phyloP scores from a whole-genome alignment of 2,797 vertebrate genomes.

The Melanotaenia pygmaea region DNA sequence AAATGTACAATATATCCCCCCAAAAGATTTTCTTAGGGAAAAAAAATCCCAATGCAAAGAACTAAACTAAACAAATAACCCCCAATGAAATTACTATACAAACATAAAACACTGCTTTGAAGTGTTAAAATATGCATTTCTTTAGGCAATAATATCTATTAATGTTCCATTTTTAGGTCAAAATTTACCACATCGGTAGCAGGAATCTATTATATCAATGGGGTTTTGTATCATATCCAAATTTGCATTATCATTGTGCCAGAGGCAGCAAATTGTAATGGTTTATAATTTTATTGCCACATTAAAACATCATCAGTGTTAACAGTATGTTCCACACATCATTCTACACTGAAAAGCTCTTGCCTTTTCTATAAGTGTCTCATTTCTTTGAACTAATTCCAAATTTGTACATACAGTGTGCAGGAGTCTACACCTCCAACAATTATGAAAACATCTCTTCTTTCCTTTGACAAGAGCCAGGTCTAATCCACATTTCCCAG shows the following conservation, averaged over 20 bases:
- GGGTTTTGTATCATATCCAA: constrained; percentile 22
- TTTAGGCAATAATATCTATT: constrained; percentile 10
- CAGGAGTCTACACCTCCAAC: neutral
- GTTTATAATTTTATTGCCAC: constrained; percentile 39
- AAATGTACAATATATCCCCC: neutral
- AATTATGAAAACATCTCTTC: constrained; percentile 42
- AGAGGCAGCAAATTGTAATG: constrained; percentile 33
- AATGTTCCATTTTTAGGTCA: constrained; percentile 1
- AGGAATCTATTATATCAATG: constrained; percentile 28
- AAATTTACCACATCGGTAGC: constrained; percentile 17
- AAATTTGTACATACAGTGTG: constrained; percentile 14
- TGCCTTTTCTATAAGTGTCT: neutral
- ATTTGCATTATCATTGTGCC: constrained; percentile 25
- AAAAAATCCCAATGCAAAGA: neutral
- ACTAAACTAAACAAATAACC: neutral
- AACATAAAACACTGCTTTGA: constrained; percentile 2
- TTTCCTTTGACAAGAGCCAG: constrained; percentile 37
- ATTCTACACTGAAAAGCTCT: constrained; percentile 20
- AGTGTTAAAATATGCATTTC: constrained; percentile 12
- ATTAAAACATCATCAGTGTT: constrained; percentile 38
- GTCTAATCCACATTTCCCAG: constrained; percentile 30
- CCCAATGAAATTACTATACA: neutral
- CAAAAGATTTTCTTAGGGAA: neutral
- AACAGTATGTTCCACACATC: constrained; percentile 15
- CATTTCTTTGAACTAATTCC: constrained; percentile 12